Conservation (phyloP, 2,888 invertebrate species). For the Tineola bisselliella region DNA sequence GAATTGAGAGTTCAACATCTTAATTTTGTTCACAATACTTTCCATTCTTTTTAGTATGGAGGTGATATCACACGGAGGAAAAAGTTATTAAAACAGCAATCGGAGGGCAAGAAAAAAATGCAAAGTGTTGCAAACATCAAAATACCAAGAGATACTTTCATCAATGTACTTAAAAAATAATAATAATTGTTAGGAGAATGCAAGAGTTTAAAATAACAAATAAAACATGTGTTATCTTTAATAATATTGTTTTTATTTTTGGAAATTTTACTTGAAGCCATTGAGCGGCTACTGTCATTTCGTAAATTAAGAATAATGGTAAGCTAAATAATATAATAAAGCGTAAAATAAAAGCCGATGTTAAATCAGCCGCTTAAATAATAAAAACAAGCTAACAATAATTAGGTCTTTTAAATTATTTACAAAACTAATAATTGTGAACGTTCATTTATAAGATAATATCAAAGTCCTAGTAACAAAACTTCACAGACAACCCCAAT, state of each 20-base stretch:
- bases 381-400: too few species aligned
- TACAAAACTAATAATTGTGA: too few species aligned
- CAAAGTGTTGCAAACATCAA: slow-evolving; percentile 89
- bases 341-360: too few species aligned
- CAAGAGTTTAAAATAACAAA: not conserved
- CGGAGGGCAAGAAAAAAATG: slow-evolving; percentile 95
- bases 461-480: too few species aligned
- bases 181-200: too few species aligned
- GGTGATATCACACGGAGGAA: slow-evolving; percentile 90
- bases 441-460: too few species aligned
- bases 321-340: not conserved
- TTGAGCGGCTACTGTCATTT: not conserved
- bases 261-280: not conserved
- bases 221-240: not conserved
- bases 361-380: too few species aligned
- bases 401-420: too few species aligned
- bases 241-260: not conserved
- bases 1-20: too few species aligned
- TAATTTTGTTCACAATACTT: not conserved
- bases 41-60: slow-evolving; percentile 75
- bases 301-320: not conserved
- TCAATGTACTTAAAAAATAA: slow-evolving; percentile 85
- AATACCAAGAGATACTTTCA: slow-evolving; percentile 92
- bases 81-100: slow-evolving; percentile 89
- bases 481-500: too few species aligned